Evolutionary conservation across 2,888 invertebrate species (phyloP), one percentile per base, ranked within the genome.

Genomic region (Nephrotoma flavescens): DNA sequence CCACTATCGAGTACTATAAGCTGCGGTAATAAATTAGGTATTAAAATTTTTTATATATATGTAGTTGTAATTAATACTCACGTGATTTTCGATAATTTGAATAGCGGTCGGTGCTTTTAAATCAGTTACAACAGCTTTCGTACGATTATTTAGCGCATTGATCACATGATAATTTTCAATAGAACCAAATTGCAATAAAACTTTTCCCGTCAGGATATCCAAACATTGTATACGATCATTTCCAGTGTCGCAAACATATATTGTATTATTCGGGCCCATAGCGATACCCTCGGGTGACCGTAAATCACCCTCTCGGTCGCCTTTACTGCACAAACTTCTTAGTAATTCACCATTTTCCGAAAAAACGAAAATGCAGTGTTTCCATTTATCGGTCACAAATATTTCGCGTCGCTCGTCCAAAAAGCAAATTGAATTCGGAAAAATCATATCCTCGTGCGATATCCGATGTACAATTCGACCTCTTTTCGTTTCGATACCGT

Each of bases 251-350:
- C 95, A 95, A 0, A 96, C 94, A 88, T 96, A 95, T 87, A 92
- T 92, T 87, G 93, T 92, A 47, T 93, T 93, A 12, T 91, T 89
- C 87, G 92, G 92, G 86, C 93, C 93, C 0, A 93, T 90, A 2
- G 95, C 94, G 86, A 96, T 93, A 47, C 96, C 96, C 92, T 96
- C 96, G 0, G 96, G 96, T 42, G 95, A 94, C 31, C 94, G 92
- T 89, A 96, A 93, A 90, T 93, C 93, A 1, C 94, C 94, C 7
- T 93, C 91, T 2, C 93, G 92, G 45, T 93, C 93, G 41, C 96
- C 96, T 89, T 95, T 95, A 87, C 93, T 93, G 0, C 95, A 95
- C 86, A 96, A 92, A 9, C 92, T 92, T 83, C 94, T 90, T 7
- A 94, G 88, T 89, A 94, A 94, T 31, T 92, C 92, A 0, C 95